A percentile compares a stretch with the other conserved stretches of the same genome.
These are phyloP conservation scores for Phoebastria nigripes DNA, from an alignment of 2,797 vertebrate species.

Conservation along the genomic window DNA sequence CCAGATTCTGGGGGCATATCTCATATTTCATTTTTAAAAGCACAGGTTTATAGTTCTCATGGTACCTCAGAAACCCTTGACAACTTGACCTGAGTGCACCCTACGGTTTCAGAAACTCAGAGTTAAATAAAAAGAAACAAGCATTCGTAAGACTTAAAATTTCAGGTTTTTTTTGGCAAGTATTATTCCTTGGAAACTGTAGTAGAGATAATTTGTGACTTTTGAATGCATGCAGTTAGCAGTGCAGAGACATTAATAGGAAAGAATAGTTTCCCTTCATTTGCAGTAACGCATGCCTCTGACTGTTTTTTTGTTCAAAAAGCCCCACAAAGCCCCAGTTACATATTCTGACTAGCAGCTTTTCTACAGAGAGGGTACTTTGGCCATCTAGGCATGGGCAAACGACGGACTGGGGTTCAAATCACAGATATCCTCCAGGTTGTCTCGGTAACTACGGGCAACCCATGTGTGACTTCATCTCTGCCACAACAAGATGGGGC, in stretches of 20 bases:
- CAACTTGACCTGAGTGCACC: not conserved
- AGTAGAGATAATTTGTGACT: not conserved
- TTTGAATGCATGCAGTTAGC: not conserved
- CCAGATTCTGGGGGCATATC: not conserved
- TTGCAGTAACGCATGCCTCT: not conserved
- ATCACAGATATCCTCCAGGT: not conserved
- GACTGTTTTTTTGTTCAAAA: not conserved
- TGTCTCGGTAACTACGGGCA: not conserved
- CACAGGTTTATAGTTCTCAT: not conserved
- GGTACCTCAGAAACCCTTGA: not conserved
- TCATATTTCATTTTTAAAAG: not conserved
- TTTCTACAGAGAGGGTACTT: not conserved
- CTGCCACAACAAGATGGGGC: not conserved
- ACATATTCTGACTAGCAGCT: not conserved
- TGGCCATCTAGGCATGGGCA: not conserved
- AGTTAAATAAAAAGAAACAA: not conserved
- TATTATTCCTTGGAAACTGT: not conserved
- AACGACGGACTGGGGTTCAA: not conserved
- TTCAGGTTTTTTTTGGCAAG: fast-evolving
- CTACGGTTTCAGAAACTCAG: not conserved
- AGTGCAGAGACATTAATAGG: not conserved
- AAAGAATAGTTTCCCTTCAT: not conserved
- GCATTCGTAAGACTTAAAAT: not conserved
- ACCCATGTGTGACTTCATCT: not conserved
- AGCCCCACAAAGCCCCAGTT: not conserved